Conservation (phyloP, 2,113 vertebrate species). For the Perccottus glenii region DNA sequence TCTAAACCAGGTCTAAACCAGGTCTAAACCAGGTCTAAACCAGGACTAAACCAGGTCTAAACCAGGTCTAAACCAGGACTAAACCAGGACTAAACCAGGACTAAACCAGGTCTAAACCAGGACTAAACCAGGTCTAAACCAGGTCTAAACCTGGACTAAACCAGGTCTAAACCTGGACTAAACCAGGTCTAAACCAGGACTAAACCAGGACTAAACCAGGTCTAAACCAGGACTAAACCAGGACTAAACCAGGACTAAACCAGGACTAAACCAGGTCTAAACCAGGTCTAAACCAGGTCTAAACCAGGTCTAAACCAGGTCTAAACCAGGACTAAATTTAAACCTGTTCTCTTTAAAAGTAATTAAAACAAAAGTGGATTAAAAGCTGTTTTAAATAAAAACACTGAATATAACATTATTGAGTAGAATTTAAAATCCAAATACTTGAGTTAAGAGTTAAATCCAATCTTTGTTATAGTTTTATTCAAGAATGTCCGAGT, state of each 20-base stretch:
- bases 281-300: not conserved
- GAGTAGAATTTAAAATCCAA: too few species aligned
- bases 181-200: not conserved
- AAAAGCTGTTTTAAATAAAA: too few species aligned
- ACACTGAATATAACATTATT: too few species aligned
- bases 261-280: not conserved
- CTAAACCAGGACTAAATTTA: not conserved
- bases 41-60: not conserved
- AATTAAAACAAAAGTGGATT: too few species aligned
- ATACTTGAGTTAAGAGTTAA: too few species aligned
- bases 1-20: not conserved
- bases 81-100: not conserved
- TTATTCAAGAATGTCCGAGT: too few species aligned
- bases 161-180: not conserved
- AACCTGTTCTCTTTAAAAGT: not conserved
- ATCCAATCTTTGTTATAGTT: too few species aligned
- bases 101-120: not conserved
- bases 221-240: not conserved
- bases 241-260: not conserved
- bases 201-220: not conserved
- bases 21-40: not conserved
- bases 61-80: not conserved
- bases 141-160: not conserved
- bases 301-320: not conserved
- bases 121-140: not conserved